phyloP scores from a whole-genome alignment of 2,888 invertebrate species.

The Alitta virens region DNA sequence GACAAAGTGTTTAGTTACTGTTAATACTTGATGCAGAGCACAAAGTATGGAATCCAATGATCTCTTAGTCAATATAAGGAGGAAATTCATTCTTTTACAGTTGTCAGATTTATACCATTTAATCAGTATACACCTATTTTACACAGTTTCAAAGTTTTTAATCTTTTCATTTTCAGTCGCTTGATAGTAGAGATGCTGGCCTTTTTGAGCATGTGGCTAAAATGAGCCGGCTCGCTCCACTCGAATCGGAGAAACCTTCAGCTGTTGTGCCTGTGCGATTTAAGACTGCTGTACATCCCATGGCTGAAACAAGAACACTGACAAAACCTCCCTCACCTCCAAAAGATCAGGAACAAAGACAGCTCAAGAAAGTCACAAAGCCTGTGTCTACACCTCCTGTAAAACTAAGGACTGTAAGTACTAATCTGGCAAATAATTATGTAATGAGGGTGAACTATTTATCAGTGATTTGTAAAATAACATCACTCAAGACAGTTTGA shows the following conservation, averaged over 20 bases:
- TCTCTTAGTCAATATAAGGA: too few species aligned
- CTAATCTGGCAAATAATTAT: too few species aligned
- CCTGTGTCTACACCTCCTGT: background rate
- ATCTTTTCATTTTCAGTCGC: background rate
- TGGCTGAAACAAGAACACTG: background rate
- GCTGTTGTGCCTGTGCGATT: conserved; percentile 6
- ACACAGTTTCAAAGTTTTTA: too few species aligned
- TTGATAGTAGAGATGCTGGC: background rate
- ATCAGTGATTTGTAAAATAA: too few species aligned
- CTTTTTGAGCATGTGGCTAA: conserved; percentile 16
- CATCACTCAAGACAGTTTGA: too few species aligned
- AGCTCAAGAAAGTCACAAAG: background rate
- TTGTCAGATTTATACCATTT: too few species aligned
- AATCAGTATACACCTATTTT: too few species aligned
- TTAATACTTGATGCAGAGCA: too few species aligned
- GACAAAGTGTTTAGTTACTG: too few species aligned
- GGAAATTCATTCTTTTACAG: too few species aligned
- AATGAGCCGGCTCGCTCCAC: conserved; percentile 6
- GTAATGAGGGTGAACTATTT: too few species aligned
- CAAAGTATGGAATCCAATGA: too few species aligned
- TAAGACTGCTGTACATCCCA: conserved; percentile 7
- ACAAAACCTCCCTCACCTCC: background rate
- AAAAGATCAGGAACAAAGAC: background rate
- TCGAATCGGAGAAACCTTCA: background rate
- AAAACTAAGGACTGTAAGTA: conserved; percentile 12